Conservation (phyloP, 2,113 vertebrate species). For the Eptesicus fuscus region DNA sequence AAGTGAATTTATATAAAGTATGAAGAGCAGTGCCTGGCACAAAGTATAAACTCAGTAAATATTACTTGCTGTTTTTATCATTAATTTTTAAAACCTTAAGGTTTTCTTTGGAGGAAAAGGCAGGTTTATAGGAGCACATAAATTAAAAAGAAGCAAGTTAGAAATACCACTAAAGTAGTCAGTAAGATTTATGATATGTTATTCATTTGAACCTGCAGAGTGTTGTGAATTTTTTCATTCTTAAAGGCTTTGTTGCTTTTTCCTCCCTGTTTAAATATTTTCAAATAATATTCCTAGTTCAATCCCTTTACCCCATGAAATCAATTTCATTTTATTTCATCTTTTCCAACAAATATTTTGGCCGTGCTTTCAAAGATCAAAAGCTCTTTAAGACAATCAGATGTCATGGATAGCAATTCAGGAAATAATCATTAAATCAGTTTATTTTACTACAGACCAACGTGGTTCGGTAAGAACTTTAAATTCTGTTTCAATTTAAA, state of each 20-base stretch:
- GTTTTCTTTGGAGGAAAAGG: neutral
- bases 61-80: neutral
- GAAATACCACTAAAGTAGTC: neutral
- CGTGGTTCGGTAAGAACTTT: neutral
- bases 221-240: constrained; percentile 29
- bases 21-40: neutral
- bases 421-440: constrained; percentile 7
- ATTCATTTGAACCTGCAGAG: neutral
- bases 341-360: constrained; percentile 21
- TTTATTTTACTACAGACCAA: neutral
- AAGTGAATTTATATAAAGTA: neutral
- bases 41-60: neutral
- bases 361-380: neutral
- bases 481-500: neutral
- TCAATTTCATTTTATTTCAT: neutral
- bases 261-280: neutral
- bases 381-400: neutral
- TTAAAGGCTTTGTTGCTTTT: neutral
- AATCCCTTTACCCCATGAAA: neutral
- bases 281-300: neutral
- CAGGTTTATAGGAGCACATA: neutral
- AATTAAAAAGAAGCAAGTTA: constrained; percentile 5
- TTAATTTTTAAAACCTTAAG: constrained; percentile 25
- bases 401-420: neutral
- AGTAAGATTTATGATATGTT: neutral